Evolutionary conservation across 2,113 vertebrate species (phyloP), one percentile per base, ranked within the genome.

Genomic region (Asarcornis scutulata): DNA sequence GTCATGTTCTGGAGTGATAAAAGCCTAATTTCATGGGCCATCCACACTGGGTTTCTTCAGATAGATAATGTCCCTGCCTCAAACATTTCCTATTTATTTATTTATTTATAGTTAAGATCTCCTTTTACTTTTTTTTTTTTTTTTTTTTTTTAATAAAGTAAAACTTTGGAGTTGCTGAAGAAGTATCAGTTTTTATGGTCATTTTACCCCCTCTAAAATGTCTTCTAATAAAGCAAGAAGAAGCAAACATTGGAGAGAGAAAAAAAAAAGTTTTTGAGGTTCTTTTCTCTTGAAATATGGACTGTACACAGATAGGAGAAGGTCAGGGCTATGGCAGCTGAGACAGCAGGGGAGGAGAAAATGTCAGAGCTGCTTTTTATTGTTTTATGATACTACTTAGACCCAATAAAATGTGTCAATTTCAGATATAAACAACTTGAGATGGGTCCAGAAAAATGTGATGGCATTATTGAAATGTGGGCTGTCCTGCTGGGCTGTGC

Each of bases 311-410:
- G 69, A 86, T 38, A 91, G 72, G 48, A 95, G 95, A 97, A 97
- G 93, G 93, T 92, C 96, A 94, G 86, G 89, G 66, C 75, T 86
- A 52, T 32, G 8, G 79, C 3, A 6, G 60, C 66, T 82, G 83
- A 95, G 94, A 95, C 84, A 95, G 94, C 75, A 92, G 75, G 48
- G 88, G 88, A 91, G 80, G 76, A 93, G 84, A 85, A 97, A 96
- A 95, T 88, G 71, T 96, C 96, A 92, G 91, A n/a, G 29, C 36
- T 91, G 53, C 59, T 91, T 96, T 92, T 94, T 95, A 93, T 94
- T 97, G 91, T 82, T 90, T 96, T 91, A 84, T 92, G 79, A 76
- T 85, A 55, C 88, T 95, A 84, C 86, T 97, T 96, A 96, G 92
- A 71, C 79, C 68, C 17, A 94, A 96, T 94, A 93, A 97, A 96